A percentile compares a stretch with the other conserved stretches of the same genome.
These are phyloP conservation scores for Plodia interpunctella DNA, from an alignment of 1,140 invertebrate genomes.

Conservation along the genomic window DNA sequence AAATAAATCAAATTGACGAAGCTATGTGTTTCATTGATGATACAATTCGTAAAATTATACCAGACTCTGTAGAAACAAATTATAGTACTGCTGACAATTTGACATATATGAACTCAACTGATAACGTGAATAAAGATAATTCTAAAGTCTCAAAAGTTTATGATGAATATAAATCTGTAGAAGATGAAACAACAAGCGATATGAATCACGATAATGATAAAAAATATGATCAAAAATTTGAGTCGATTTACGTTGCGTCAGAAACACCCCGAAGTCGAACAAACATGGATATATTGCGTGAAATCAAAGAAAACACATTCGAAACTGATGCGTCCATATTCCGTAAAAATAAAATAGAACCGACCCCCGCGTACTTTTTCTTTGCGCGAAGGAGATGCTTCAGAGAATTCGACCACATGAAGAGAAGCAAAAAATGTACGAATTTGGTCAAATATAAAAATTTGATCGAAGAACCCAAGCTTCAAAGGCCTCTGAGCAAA, in stretches of 20 bases:
- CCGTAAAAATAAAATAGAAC: constrained; percentile 4
- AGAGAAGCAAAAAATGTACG: constrained; percentile 53
- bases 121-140: too few species aligned
- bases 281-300: neutral
- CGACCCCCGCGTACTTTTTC: constrained; percentile 21
- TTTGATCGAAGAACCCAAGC: constrained; percentile 38
- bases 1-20: too few species aligned
- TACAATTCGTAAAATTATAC: too few species aligned
- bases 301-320: neutral
- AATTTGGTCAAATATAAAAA: constrained; percentile 62
- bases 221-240: neutral
- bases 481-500: constrained; percentile 40
- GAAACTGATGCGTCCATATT: neutral
- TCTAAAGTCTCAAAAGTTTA: too few species aligned
- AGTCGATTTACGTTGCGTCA: neutral
- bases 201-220: neutral
- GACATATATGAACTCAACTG: too few species aligned
- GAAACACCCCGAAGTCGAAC: neutral
- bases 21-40: too few species aligned
- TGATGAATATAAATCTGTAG: too few species aligned
- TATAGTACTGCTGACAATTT: too few species aligned
- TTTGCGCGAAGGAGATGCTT: constrained; percentile 22
- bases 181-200: too few species aligned
- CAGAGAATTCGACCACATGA: constrained; percentile 30
- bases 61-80: too few species aligned